Conservation (phyloP, 2,888 invertebrate genomes). For the Amiota communis region DNA sequence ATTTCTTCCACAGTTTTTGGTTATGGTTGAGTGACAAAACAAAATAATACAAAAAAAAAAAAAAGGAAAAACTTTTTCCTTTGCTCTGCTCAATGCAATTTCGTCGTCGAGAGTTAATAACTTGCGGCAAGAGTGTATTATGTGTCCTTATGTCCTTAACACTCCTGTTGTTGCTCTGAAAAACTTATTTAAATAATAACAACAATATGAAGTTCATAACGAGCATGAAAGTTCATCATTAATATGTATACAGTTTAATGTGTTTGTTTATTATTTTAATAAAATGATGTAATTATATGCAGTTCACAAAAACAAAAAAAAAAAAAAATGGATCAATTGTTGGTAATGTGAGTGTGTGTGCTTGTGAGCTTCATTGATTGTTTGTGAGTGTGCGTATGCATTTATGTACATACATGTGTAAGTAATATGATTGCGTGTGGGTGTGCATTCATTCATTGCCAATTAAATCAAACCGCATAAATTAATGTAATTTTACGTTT, state of each 20-base stretch:
- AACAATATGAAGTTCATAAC: too few relatives aligned
- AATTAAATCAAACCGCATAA: slow-evolving; percentile 52
- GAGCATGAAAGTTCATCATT: too few relatives aligned
- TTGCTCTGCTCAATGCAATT: neutral
- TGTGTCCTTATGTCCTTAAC: neutral
- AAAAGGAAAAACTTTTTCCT: slow-evolving; percentile 5
- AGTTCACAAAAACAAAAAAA: neutral
- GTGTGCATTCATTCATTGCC: slow-evolving; percentile 27
- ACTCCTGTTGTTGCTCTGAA: too few relatives aligned
- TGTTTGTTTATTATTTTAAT: slow-evolving; percentile 22
- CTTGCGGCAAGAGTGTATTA: neutral
- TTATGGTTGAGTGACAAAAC: too few relatives aligned
- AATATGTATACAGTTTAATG: neutral
- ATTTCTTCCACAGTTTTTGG: slow-evolving; percentile 35
- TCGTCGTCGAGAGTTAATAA: slow-evolving; percentile 32
- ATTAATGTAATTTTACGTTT: slow-evolving; percentile 56
- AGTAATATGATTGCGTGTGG: slow-evolving; percentile 8
- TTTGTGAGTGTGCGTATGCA: neutral
- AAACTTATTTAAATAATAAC: too few relatives aligned
- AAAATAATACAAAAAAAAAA: neutral
- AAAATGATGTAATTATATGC: slow-evolving; percentile 6
- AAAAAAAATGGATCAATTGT: too few relatives aligned
- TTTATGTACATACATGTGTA: slow-evolving; percentile 23
- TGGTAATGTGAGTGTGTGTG: too few relatives aligned
- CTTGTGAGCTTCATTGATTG: neutral